Conservation (phyloP, 2,113 vertebrate genomes). For the Amphiprion ocellaris region DNA sequence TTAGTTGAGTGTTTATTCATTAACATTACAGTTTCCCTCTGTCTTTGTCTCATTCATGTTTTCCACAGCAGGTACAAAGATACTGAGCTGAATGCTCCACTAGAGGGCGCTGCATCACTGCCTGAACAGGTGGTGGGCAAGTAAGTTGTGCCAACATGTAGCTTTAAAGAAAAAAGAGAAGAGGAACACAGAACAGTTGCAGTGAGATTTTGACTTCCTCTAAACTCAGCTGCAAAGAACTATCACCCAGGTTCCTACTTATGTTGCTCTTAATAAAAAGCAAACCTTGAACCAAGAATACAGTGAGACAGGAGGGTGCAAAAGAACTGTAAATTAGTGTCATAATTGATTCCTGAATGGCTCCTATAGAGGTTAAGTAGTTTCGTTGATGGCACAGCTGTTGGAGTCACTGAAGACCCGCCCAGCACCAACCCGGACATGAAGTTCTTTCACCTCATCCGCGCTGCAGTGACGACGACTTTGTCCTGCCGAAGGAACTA, state of each 20-base stretch:
- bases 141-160: background rate
- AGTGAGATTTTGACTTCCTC: too few species aligned
- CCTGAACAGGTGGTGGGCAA: background rate
- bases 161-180: background rate
- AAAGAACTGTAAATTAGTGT: too few species aligned
- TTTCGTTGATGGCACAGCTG: slow-evolving; percentile 17
- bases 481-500: slow-evolving; percentile 61
- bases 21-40: too few species aligned
- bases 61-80: background rate
- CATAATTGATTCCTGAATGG: too few species aligned
- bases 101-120: slow-evolving; percentile 45
- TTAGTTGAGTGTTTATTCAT: too few species aligned
- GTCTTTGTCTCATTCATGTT: background rate
- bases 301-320: too few species aligned
- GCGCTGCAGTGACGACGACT: background rate
- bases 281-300: background rate
- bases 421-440: slow-evolving; percentile 64
- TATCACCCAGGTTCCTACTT: too few species aligned
- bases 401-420: slow-evolving; percentile 11
- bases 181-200: background rate
- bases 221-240: too few species aligned
- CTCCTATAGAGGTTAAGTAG: too few species aligned
- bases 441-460: slow-evolving; percentile 45
- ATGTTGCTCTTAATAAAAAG: too few species aligned
- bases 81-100: slow-evolving; percentile 29